A percentile compares a stretch with the other conserved stretches of the same genome.
Conservation (phyloP, 2,888 invertebrate species). For the Lycia hirtaria region DNA sequence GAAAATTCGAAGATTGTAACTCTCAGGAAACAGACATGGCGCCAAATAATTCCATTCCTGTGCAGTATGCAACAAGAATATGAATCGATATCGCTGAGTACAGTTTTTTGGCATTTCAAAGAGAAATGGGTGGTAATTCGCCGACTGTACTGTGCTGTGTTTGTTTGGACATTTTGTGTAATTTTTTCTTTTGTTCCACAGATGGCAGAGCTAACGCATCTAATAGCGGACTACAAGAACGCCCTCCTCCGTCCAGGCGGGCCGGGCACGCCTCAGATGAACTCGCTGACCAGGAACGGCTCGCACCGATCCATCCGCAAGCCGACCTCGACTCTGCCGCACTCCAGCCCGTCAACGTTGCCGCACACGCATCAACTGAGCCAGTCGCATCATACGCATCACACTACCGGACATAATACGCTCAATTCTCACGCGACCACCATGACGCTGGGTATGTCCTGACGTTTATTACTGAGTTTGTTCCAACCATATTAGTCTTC, state of each 20-base stretch:
- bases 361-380: slow-evolving; percentile 63
- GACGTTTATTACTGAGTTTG: too few relatives aligned
- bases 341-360: slow-evolving; percentile 75
- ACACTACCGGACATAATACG: slow-evolving; percentile 83
- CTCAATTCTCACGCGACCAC: slow-evolving; percentile 85
- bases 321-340: slow-evolving; percentile 68
- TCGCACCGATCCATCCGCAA: slow-evolving; percentile 87
- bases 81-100: too few relatives aligned
- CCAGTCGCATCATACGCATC: slow-evolving; percentile 62
- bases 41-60: too few relatives aligned
- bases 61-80: too few relatives aligned
- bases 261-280: slow-evolving; percentile 92
- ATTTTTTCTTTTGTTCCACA: slow-evolving; percentile 52
- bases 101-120: too few relatives aligned
- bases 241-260: slow-evolving; percentile 90
- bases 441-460: slow-evolving; percentile 58
- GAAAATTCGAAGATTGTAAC: too few relatives aligned
- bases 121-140: too few relatives aligned
- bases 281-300: slow-evolving; percentile 90
- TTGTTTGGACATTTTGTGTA: too few relatives aligned
- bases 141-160: too few relatives aligned
- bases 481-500: too few relatives aligned
- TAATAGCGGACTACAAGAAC: slow-evolving; percentile 98
- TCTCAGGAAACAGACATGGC: too few relatives aligned
- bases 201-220: slow-evolving; percentile 95